A percentile compares a stretch with the other conserved stretches of the same genome.
Evolutionary conservation across 2,797 vertebrate species (phyloP).

Genomic region (Eulemur albifrons): DNA sequence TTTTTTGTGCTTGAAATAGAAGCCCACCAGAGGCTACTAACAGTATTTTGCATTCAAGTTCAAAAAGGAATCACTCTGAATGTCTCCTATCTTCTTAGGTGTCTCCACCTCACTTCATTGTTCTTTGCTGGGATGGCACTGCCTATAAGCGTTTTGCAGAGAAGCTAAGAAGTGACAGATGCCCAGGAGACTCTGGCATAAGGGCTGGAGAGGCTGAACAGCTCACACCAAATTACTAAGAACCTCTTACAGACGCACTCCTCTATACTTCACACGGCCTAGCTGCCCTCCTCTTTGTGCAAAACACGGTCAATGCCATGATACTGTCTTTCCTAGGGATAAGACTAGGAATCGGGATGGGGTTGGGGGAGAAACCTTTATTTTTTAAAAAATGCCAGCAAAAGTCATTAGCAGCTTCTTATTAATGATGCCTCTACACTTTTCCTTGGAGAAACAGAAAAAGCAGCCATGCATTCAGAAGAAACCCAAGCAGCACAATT

Average conservation of each 20-base stretch:
- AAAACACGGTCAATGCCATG: background rate
- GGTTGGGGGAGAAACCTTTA: fast-evolving
- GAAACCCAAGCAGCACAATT: background rate
- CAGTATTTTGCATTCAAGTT: background rate
- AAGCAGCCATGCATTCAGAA: background rate
- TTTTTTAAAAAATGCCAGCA: background rate
- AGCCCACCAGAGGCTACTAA: background rate
- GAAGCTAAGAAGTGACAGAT: background rate
- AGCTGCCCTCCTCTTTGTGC: background rate
- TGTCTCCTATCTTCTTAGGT: background rate
- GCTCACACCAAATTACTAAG: background rate
- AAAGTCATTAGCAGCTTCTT: background rate
- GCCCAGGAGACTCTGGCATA: background rate
- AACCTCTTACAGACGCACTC: background rate
- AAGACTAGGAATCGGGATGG: background rate
- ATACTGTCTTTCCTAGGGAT: background rate
- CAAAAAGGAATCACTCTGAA: background rate
- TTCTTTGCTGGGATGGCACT: background rate
- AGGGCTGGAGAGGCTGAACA: background rate
- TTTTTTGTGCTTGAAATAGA: background rate
- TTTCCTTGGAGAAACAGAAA: background rate
- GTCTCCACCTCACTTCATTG: background rate
- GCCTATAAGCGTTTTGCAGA: background rate
- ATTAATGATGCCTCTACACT: background rate
- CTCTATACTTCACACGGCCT: fast-evolving